A percentile compares a stretch with the other conserved stretches of the same genome.
Conservation (phyloP, 2,797 vertebrate genomes). For the Aplochiton taeniatus region DNA sequence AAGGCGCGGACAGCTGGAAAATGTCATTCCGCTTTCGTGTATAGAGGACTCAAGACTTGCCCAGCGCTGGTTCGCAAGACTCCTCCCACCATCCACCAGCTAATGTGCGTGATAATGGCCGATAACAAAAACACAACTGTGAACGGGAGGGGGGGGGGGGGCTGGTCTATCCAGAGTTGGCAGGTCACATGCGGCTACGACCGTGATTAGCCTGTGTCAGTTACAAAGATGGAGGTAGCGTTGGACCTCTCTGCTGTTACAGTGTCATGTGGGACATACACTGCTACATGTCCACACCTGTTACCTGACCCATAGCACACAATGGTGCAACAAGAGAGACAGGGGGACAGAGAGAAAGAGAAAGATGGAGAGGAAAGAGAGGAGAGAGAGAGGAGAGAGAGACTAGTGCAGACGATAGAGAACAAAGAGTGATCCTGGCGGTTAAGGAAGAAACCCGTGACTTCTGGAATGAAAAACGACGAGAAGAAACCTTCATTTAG, state of each 20-base stretch:
- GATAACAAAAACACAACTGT: no score
- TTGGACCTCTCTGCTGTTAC: constrained; percentile 40
- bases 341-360: neutral
- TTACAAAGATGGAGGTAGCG: constrained; percentile 46
- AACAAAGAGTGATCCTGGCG: no score
- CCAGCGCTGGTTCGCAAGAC: no score
- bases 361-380: neutral
- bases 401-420: neutral
- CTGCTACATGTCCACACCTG: neutral
- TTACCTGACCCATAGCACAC: neutral
- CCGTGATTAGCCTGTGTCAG: constrained; percentile 53
- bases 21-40: neutral
- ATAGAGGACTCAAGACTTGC: neutral
- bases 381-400: neutral
- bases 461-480: no score
- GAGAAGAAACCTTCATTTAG: no score
- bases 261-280: constrained; percentile 33
- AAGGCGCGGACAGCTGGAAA: neutral
- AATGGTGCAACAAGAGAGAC: no score
- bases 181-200: constrained; percentile 38
- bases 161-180: constrained; percentile 16
- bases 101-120: no score
- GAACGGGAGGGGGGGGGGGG: constrained; percentile 3
- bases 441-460: no score
- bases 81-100: no score